Evolutionary conservation across 1,140 invertebrate species (phyloP), one percentile per base, ranked within the genome.

Genomic region (Tachypleus tridentatus): DNA sequence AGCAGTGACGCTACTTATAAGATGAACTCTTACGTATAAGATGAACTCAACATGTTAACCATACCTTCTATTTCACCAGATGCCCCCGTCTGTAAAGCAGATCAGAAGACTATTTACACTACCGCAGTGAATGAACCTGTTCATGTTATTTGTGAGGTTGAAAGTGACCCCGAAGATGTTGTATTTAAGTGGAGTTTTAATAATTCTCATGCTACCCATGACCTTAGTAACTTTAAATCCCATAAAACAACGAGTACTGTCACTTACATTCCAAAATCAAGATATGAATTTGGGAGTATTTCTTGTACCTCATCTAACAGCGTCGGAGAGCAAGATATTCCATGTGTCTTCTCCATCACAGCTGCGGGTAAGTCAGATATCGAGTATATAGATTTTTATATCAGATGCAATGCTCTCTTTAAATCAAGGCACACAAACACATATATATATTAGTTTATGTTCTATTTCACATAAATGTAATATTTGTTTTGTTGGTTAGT

Each of bases 221-320:
- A 29, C 29, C 29, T 29, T 29, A 29, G 29, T 29, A 29, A 29
- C 29, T 29, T 29, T 29, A 29, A 29, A 29, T 29, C 29, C 29
- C 29, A 29, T 29, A 29, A 29, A 29, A 29, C 29, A 29, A 29
- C 29, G 2, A 66, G 64, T 54, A 49, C 64, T 48, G 64, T 68
- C 9, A 89, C 81, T 75, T 89, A 84, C 75, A 83, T 80, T 60
- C 82, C 83, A 49, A 79, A 77, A 64, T 75, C 75, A 57, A 82
- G 83, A 62, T 80, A 81, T 11, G 89, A 92, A 74, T 83, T 89
- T 66, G 88, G 89, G 62, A 88, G 85, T 64, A 77, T 93, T 0
- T 86, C 87, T n/a, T 93, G 90, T 73, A 91, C 88, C 87, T 89
- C 88, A 2, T 85, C 82, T 72, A 92, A 91, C 77, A 82, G 81